Conservation (phyloP, 2,888 invertebrate genomes). For the Platynereis dumerilii region DNA sequence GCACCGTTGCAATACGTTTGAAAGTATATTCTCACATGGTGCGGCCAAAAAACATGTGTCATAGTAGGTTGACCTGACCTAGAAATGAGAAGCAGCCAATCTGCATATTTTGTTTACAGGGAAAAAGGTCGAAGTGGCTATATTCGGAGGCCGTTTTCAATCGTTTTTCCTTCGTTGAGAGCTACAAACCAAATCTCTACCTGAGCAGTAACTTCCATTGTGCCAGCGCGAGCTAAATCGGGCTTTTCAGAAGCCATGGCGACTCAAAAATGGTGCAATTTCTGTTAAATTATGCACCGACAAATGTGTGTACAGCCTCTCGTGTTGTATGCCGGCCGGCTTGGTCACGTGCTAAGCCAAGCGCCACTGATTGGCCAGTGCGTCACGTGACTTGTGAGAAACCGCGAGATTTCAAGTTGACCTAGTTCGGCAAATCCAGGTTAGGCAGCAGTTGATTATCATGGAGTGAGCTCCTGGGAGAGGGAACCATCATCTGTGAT, state of each 20-base stretch:
- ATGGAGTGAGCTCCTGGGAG: too few relatives aligned
- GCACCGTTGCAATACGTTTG: too few relatives aligned
- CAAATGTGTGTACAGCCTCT: too few relatives aligned
- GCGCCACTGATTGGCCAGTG: too few relatives aligned
- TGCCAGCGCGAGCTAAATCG: constrained; percentile 34
- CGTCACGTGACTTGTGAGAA: too few relatives aligned
- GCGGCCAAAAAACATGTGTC: constrained; percentile 5
- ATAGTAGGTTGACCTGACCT: neutral
- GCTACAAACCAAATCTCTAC: constrained; percentile 15
- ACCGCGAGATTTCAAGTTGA: too few relatives aligned
- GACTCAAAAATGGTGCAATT: too few relatives aligned
- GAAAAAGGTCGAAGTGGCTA: neutral
- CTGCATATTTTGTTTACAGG: constrained; percentile 6
- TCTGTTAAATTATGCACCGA: too few relatives aligned
- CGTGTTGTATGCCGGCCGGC: neutral
- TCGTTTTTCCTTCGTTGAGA: neutral
- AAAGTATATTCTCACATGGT: neutral
- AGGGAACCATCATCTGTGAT: too few relatives aligned
- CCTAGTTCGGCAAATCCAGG: too few relatives aligned
- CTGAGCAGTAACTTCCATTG: constrained; percentile 36
- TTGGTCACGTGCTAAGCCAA: constrained; percentile 1
- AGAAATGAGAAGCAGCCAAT: neutral
- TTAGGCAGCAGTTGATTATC: too few relatives aligned
- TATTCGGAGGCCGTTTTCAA: neutral
- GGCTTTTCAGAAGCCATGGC: constrained; percentile 22